These are phyloP conservation scores for Rhagophthalmus giganteus DNA, from an alignment of 2,888 invertebrate genomes.

Conservation along the genomic window DNA sequence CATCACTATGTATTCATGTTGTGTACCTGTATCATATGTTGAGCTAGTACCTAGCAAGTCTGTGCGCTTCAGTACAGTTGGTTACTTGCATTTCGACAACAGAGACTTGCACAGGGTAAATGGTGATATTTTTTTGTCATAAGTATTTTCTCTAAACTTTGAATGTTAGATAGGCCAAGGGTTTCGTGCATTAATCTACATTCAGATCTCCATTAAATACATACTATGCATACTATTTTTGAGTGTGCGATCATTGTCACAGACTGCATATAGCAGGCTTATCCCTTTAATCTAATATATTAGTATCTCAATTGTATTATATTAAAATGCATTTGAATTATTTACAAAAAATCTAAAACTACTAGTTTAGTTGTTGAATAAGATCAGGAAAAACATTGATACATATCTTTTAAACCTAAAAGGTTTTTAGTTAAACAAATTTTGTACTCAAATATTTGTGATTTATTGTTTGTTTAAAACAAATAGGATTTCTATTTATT, in stretches of 20 bases:
- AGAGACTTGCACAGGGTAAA: constrained; percentile 60
- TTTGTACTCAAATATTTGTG: too few species aligned
- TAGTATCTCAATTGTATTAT: constrained; percentile 6
- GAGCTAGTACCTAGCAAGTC: constrained; percentile 59
- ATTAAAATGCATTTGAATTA: neutral
- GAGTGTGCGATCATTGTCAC: constrained; percentile 42
- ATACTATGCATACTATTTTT: constrained; percentile 48
- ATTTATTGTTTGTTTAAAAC: too few species aligned
- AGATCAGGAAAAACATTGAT: too few species aligned
- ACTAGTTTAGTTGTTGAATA: too few species aligned
- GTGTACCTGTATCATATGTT: constrained; percentile 59
- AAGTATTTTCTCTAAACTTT: constrained; percentile 59
- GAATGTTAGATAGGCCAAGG: constrained; percentile 58
- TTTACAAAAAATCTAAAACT: too few species aligned
- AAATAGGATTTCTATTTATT: too few species aligned
- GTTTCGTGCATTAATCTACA: constrained; percentile 57
- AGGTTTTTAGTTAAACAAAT: too few species aligned
- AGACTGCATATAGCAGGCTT: constrained; percentile 23
- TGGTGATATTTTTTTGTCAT: constrained; percentile 60
- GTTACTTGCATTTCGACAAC: constrained; percentile 57
- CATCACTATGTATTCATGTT: constrained; percentile 57
- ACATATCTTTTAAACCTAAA: too few species aligned
- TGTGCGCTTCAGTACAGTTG: constrained; percentile 57
- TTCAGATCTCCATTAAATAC: constrained; percentile 52
- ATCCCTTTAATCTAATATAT: constrained; percentile 16